These are phyloP conservation scores for Bungarus multicinctus DNA, from an alignment of 2,113 vertebrate genomes.

Conservation along the genomic window DNA sequence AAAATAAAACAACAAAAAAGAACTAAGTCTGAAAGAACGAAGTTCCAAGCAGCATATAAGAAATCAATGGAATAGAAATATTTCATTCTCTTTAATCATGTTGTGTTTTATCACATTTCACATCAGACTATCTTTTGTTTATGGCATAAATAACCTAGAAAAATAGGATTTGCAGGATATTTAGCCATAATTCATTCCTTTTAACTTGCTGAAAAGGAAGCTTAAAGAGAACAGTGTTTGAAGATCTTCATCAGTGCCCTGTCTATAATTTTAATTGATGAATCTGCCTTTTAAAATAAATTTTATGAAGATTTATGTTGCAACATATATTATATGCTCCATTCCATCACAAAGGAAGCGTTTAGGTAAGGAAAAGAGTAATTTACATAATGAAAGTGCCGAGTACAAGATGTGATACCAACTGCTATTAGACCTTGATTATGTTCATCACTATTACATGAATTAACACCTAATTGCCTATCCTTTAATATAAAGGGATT, in stretches of 20 bases:
- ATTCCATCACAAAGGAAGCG: not conserved
- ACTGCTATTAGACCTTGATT: constrained; percentile 13
- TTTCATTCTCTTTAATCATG: not conserved
- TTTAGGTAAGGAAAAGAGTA: not conserved
- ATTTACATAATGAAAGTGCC: not conserved
- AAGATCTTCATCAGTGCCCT: not conserved
- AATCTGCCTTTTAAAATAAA: not conserved
- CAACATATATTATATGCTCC: constrained; percentile 19
- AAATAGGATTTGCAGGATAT: not conserved
- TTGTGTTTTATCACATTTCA: not conserved
- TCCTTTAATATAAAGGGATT: constrained; percentile 29
- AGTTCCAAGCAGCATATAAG: not conserved
- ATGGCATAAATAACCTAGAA: not conserved
- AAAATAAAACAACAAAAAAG: not conserved
- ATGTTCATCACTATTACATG: constrained; percentile 11
- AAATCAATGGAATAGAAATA: not conserved
- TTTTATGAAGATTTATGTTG: constrained; percentile 9
- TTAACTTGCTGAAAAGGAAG: not conserved
- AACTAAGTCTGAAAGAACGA: not conserved
- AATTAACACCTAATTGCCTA: constrained; percentile 1
- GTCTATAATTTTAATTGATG: not conserved
- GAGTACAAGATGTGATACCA: not conserved
- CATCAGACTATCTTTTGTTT: not conserved
- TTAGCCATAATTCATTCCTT: not conserved
- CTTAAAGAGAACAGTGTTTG: not conserved